These are phyloP conservation scores for Nemotelus nigrinus DNA, from an alignment of 2,888 invertebrate genomes.

Conservation along the genomic window DNA sequence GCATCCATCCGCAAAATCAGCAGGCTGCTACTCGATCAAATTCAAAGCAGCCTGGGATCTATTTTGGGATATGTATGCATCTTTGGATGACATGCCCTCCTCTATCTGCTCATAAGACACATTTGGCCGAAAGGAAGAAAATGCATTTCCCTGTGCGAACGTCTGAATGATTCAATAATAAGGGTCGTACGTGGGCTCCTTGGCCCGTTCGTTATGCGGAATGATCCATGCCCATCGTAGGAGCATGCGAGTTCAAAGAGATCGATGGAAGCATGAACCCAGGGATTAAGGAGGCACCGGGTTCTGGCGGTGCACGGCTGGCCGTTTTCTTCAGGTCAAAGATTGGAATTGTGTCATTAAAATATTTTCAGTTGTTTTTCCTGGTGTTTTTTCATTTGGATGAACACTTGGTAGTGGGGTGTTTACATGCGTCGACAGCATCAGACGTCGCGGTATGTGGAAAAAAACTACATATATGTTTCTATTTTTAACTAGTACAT, in stretches of 20 bases:
- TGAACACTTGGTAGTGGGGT: constrained; percentile 29
- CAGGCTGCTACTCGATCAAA: constrained; percentile 21
- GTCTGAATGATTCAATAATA: constrained; percentile 26
- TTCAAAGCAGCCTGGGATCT: not conserved
- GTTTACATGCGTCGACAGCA: constrained; percentile 28
- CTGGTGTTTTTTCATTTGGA: constrained; percentile 11
- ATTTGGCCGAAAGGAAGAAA: not conserved
- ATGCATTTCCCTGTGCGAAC: constrained; percentile 1
- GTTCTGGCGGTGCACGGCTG: not conserved
- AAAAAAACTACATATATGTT: not conserved
- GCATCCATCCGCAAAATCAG: constrained; percentile 11
- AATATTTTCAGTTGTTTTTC: constrained; percentile 40
- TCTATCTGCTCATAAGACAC: constrained; percentile 25
- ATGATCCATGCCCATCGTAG: not conserved
- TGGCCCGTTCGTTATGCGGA: not conserved
- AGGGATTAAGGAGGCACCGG: not conserved
- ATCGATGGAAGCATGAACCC: constrained; percentile 2
- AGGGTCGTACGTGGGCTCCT: constrained; percentile 20
- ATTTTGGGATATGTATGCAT: not conserved
- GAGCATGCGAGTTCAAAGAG: constrained; percentile 23
- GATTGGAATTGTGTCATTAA: constrained; percentile 42
- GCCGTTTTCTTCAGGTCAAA: constrained; percentile 33
- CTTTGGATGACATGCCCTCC: constrained; percentile 4
- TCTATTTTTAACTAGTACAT: constrained; percentile 24
- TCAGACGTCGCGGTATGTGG: constrained; percentile 2